A percentile compares a stretch with the other conserved stretches of the same genome.
phyloP scores from a whole-genome alignment of 2,113 vertebrate species.

The Ctenomys sociabilis region DNA sequence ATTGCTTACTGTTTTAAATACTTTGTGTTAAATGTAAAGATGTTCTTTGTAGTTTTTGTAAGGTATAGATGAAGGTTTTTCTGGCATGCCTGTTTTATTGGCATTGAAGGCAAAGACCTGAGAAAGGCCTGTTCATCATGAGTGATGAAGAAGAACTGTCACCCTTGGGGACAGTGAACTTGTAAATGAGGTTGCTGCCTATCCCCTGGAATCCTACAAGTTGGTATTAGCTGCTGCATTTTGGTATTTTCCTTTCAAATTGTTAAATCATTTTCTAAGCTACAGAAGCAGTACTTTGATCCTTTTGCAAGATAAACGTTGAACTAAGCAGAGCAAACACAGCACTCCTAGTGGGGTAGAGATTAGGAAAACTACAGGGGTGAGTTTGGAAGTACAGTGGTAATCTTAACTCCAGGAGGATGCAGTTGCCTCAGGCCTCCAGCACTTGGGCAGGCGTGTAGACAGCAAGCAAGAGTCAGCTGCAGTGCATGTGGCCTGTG shows the following conservation, averaged over 20 bases:
- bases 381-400: background rate
- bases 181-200: background rate
- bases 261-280: slow-evolving; percentile 22
- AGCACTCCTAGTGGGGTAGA: background rate
- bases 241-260: background rate
- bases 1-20: background rate
- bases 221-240: background rate
- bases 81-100: background rate
- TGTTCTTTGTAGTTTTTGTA: background rate
- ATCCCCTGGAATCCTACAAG: background rate
- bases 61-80: background rate
- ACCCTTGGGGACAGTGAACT: background rate
- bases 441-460: background rate
- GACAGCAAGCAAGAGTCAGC: background rate
- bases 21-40: slow-evolving; percentile 29
- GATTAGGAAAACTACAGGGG: background rate
- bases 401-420: background rate
- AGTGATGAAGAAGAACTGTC: background rate
- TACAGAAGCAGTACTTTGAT: background rate
- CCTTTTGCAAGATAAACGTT: slow-evolving; percentile 18
- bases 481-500: background rate
- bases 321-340: background rate
- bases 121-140: background rate
- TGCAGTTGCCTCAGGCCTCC: background rate
- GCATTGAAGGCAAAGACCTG: background rate